Conservation (phyloP, 2,888 invertebrate species). For the Epistrophella euchroma region DNA sequence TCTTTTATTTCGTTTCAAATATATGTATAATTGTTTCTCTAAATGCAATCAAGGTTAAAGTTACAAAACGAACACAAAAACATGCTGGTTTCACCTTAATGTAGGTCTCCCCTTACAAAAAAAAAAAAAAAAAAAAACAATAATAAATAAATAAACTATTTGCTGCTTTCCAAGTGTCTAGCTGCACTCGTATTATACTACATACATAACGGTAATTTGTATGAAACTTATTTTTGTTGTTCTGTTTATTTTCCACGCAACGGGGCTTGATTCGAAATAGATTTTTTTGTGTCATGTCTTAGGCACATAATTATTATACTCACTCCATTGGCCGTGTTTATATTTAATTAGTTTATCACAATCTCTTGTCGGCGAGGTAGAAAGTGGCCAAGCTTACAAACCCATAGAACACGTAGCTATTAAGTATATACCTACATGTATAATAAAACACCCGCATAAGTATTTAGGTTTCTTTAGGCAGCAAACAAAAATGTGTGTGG, state of each 20-base stretch:
- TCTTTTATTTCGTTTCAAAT: conserved; percentile 41
- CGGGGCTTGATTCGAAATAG: conserved; percentile 47
- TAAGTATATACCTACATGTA: neutral
- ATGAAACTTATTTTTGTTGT: conserved; percentile 44
- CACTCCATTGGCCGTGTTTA: conserved; percentile 57
- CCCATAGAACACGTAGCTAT: conserved; percentile 42
- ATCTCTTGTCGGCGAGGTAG: conserved; percentile 35
- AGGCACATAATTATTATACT: conserved; percentile 53
- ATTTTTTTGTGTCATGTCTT: conserved; percentile 49
- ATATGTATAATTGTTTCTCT: conserved; percentile 30
- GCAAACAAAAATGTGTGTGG: conserved; percentile 6
- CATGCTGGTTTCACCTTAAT: conserved; percentile 65
- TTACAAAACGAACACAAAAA: conserved; percentile 42
- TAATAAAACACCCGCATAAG: conserved; percentile 44
- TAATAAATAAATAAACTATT: conserved; percentile 29
- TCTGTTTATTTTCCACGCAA: conserved; percentile 41
- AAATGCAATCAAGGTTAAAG: conserved; percentile 71
- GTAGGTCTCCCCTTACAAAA: conserved; percentile 54
- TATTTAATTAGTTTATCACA: conserved; percentile 74
- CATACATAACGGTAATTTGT: conserved; percentile 52
- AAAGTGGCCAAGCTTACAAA: conserved; percentile 13
- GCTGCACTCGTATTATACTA: conserved; percentile 26
- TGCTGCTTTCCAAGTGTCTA: conserved; percentile 56
- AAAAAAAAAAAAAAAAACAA: conserved; percentile 17
- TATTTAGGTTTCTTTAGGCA: conserved; percentile 51